A percentile compares a stretch with the other conserved stretches of the same genome.
Conservation (phyloP, 2,888 invertebrate genomes). For the Acronicta leporina region DNA sequence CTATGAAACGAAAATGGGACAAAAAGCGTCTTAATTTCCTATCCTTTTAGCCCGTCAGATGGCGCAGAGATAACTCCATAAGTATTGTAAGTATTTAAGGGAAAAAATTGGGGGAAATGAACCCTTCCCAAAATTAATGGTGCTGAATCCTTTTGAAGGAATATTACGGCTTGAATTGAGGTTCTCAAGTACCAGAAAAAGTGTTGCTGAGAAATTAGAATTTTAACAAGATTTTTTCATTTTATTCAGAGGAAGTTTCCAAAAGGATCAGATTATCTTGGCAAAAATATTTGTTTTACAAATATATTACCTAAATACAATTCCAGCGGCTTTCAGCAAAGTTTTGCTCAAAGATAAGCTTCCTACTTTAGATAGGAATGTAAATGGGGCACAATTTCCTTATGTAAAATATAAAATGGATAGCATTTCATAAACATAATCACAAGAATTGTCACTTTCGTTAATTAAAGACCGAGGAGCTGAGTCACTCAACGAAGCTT, state of each 20-base stretch:
- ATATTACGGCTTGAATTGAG: conserved; percentile 45
- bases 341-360: conserved; percentile 30
- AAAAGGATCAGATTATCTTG: conserved; percentile 43
- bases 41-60: conserved; percentile 67
- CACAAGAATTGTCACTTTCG: conserved; percentile 6
- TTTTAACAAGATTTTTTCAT: conserved; percentile 49
- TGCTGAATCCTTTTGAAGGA: conserved; percentile 38
- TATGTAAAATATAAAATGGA: conserved; percentile 3
- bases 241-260: conserved; percentile 19
- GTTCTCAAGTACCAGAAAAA: conserved; percentile 39
- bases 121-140: conserved; percentile 43
- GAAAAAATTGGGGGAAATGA: conserved; percentile 51
- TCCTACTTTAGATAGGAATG: conserved; percentile 13
- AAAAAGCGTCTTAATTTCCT: conserved; percentile 80
- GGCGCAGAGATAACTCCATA: conserved; percentile 52
- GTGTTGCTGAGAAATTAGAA: conserved; percentile 50
- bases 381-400: conserved; percentile 17
- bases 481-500: conserved; percentile 16
- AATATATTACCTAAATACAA: conserved; percentile 30
- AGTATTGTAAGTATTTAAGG: conserved; percentile 48
- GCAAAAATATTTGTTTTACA: conserved; percentile 36
- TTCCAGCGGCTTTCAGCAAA: conserved; percentile 21
- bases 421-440: conserved; percentile 22
- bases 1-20: conserved; percentile 76
- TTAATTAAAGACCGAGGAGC: conserved; percentile 30